Conservation (phyloP, 2,797 vertebrate genomes). For the Spinibarbus caldwelli region DNA sequence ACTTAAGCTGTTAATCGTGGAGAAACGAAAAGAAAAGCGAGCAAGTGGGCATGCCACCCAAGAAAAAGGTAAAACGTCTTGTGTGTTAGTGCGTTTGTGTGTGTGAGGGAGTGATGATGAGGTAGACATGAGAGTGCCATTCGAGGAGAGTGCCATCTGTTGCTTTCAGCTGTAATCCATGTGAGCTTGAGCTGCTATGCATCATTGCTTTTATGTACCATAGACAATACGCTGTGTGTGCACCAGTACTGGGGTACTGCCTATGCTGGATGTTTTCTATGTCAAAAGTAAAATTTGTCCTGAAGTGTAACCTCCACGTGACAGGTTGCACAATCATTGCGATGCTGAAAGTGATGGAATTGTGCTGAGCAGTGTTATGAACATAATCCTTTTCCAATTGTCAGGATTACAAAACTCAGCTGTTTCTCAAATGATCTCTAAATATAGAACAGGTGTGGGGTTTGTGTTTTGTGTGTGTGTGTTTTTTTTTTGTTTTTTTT, state of each 20-base stretch:
- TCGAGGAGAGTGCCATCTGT: conserved; percentile 76
- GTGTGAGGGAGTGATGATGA: conserved; percentile 22
- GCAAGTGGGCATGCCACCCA: conserved; percentile 75
- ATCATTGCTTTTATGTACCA: conserved; percentile 62
- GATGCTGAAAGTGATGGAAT: conserved; percentile 32
- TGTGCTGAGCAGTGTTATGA: conserved; percentile 35
- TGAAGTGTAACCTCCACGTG: conserved; percentile 1
- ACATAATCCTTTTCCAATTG: conserved; percentile 43
- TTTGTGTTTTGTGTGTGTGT: no score
- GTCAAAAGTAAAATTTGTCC: neutral
- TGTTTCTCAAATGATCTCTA: conserved; percentile 40
- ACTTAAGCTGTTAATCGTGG: conserved; percentile 52
- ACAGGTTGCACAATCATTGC: conserved; percentile 15
- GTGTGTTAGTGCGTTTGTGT: conserved; percentile 10
- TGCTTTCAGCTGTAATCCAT: conserved; percentile 75
- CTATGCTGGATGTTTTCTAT: neutral
- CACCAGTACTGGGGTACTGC: neutral
- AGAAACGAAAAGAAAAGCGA: conserved; percentile 52
- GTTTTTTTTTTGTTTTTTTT: neutral
- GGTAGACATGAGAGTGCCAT: conserved; percentile 63
- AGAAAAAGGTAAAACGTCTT: conserved; percentile 77
- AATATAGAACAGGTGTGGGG: conserved; percentile 26
- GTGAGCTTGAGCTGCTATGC: conserved; percentile 71
- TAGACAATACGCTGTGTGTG: conserved; percentile 8
- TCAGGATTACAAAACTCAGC: conserved; percentile 45